phyloP scores from a whole-genome alignment of 2,113 vertebrate genomes.

The Amblyornis subalaris region DNA sequence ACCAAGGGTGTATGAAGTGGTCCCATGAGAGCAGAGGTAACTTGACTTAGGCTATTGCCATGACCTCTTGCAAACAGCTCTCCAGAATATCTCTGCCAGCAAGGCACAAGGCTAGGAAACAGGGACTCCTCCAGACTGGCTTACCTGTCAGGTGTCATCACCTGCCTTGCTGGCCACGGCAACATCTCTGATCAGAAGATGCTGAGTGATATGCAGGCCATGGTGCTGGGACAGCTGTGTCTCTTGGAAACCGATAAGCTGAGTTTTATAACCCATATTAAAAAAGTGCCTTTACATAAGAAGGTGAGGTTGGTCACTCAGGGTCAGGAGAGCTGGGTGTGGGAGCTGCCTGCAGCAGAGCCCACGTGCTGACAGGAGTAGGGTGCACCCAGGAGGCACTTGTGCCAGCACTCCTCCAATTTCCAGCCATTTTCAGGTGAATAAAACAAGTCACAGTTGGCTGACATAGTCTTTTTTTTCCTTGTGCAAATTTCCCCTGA shows the following conservation, averaged over 20 bases:
- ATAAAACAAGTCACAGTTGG: background rate
- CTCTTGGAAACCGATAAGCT: background rate
- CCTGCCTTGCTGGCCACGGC: background rate
- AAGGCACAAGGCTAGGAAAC: background rate
- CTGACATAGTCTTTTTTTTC: background rate
- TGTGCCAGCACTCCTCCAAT: background rate
- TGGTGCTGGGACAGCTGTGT: background rate
- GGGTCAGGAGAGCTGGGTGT: background rate
- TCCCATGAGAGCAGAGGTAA: background rate
- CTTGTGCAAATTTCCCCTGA: background rate
- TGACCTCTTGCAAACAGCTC: background rate
- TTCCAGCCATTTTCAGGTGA: background rate
- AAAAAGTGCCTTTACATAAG: background rate
- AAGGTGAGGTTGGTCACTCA: background rate
- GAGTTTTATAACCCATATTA: background rate
- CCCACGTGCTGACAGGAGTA: background rate
- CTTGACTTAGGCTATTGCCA: background rate
- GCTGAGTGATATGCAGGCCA: background rate
- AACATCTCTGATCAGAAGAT: background rate
- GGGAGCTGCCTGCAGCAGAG: background rate
- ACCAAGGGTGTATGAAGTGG: background rate
- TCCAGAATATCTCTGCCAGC: background rate
- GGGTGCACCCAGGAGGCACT: fast-evolving
- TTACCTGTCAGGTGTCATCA: background rate
- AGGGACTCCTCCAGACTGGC: background rate